Percentiles rank a stretch among this genome's conserved stretches.
phyloP scores from a whole-genome alignment of 2,888 invertebrate genomes.

The Drosophila stalkeri region DNA sequence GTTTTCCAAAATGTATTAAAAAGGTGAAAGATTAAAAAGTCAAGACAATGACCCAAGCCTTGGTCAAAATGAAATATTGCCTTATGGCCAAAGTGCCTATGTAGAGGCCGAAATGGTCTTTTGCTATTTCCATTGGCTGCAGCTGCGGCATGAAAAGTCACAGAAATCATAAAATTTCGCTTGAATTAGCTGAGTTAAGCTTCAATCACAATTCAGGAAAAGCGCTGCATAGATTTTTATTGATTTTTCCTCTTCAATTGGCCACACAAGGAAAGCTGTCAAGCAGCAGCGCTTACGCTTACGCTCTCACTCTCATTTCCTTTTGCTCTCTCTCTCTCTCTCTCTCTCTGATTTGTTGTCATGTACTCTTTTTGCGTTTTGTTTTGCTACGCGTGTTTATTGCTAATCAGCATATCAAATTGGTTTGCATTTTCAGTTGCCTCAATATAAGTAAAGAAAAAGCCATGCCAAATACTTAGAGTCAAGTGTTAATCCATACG shows the following conservation, averaged over 20 bases:
- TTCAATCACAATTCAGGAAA: constrained; percentile 20
- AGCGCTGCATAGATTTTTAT: constrained; percentile 53
- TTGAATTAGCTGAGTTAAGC: background rate
- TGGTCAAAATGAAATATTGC: background rate
- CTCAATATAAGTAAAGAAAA: constrained; percentile 13
- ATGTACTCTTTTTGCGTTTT: constrained; percentile 39
- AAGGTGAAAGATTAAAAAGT: constrained; percentile 47
- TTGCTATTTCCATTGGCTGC: background rate
- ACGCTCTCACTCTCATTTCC: constrained; percentile 26
- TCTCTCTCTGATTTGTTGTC: background rate
- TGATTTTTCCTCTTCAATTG: constrained; percentile 73
- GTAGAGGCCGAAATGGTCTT: background rate
- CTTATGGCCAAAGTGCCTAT: background rate
- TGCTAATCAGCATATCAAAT: constrained; percentile 34
- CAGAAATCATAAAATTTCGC: no score
- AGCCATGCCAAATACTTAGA: constrained; percentile 36
- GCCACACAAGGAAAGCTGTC: constrained; percentile 56
- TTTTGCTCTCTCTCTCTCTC: background rate
- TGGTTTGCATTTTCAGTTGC: constrained; percentile 45
- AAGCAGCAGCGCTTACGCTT: constrained; percentile 29
- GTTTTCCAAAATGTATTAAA: constrained; percentile 24
- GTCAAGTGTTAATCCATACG: constrained; percentile 15
- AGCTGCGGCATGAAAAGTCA: background rate
- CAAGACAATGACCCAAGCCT: background rate
- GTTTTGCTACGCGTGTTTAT: constrained; percentile 66